phyloP scores from a whole-genome alignment of 1,140 invertebrate genomes.

The Megathymus violae region DNA sequence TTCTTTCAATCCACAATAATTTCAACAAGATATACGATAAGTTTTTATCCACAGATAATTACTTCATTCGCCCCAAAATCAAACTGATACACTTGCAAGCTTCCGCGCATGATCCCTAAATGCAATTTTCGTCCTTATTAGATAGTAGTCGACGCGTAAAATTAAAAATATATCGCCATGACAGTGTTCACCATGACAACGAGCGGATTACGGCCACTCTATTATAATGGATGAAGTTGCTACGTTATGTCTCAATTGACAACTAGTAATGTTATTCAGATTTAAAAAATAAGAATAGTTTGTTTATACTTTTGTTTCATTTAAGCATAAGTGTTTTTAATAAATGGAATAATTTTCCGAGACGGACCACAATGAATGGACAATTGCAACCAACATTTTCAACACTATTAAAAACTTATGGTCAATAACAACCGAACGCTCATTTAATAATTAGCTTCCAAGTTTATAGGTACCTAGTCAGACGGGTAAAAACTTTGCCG shows the following conservation, averaged over 20 bases:
- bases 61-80: neutral
- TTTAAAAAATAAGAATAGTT: no score
- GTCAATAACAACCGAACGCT: no score
- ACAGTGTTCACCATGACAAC: slow-evolving; percentile 67
- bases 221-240: slow-evolving; percentile 10
- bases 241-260: slow-evolving; percentile 35
- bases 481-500: no score
- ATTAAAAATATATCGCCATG: slow-evolving; percentile 73
- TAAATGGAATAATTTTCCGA: no score
- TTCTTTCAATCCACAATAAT: no score
- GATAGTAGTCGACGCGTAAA: slow-evolving; percentile 60
- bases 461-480: no score
- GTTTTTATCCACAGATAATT: neutral
- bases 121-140: slow-evolving; percentile 69
- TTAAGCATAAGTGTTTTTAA: no score
- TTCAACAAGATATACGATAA: neutral
- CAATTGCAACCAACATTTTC: no score
- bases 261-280: neutral
- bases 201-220: slow-evolving; percentile 48
- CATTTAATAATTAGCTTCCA: no score
- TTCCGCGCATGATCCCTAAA: slow-evolving; percentile 38
- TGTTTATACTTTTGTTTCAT: no score
- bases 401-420: no score
- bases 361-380: no score
- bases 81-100: neutral